Base-by-base conservation (phyloP, 2,113 vertebrate species). In the Equus przewalskii region DNA sequence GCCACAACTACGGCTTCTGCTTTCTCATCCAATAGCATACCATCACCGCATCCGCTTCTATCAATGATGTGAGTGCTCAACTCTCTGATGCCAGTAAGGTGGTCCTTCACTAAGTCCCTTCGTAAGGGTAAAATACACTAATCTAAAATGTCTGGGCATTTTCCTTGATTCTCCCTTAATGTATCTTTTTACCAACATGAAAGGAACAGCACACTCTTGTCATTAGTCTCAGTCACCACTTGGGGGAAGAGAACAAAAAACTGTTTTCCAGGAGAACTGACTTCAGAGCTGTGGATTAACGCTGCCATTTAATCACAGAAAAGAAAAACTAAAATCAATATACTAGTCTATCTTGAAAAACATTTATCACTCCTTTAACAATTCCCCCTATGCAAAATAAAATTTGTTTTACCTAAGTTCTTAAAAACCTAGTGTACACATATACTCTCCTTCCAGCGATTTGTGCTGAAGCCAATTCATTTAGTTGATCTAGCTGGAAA, bases 251-350 rank as follows among this genome's bases (percentile, higher is more conserved):
- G 36, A 62, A 81, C 26, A 44, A 72, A 70, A 81, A 28, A 26
- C 5, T 28, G 70, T 70, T 65, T 41, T 54, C 65, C 12, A 75
- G 49, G 21, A 84, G 54, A 82, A 89, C 18, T 64, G 26, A 85
- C 58, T 84, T 76, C 46, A 58, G 88, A 73, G 30, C 18, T 91
- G 41, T 41, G 26, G 22, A 78, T 86, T 78, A 92, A 86, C 75
- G 41, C 19, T 94, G 5, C 28, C 60, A 93, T 85, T 65, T 95
- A 88, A 67, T 21, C 54, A 86, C 7, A 85, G 22, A 64, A 91
- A 92, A 85, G 21, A 51, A 95, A 92, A 95, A 36, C 33, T 36
- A 49, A 58, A 84, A 65, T 8, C 94, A 54, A 60, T 54, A 82
- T 22, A 46, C 2, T 44, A 91, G 13, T 72, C 33, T 95, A 41